phyloP scores from a whole-genome alignment of 1,140 invertebrate genomes.

The Drosophila subpulchrella region DNA sequence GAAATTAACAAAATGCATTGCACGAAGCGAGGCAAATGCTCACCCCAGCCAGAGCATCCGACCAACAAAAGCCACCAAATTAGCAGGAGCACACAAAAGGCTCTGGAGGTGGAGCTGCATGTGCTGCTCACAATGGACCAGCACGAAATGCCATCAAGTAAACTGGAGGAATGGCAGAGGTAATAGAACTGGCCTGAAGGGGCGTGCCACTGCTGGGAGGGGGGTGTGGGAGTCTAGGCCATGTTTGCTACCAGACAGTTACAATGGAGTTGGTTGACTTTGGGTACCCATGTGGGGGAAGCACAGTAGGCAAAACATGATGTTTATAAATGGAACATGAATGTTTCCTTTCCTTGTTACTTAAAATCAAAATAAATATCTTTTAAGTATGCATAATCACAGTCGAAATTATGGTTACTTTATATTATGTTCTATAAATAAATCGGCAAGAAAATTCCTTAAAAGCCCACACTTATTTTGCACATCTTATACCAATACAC shows the following conservation, averaged over 20 bases:
- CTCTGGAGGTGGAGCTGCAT: slow-evolving; percentile 23
- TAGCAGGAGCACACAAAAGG: slow-evolving; percentile 68
- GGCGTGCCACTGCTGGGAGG: background rate
- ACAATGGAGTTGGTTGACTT: slow-evolving; percentile 41
- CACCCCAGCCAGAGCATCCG: slow-evolving; percentile 20
- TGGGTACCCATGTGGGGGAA: slow-evolving; percentile 15
- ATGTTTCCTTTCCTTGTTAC: too few species aligned
- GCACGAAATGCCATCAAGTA: slow-evolving; percentile 60
- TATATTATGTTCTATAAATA: too few species aligned
- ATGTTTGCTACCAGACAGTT: slow-evolving; percentile 39
- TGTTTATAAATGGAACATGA: background rate
- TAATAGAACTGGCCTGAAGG: slow-evolving; percentile 18
- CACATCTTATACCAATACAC: too few species aligned
- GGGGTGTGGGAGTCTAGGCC: slow-evolving; percentile 8
- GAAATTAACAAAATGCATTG: slow-evolving; percentile 51
- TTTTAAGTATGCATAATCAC: too few species aligned
- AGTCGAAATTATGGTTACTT: too few species aligned
- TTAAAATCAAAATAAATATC: too few species aligned
- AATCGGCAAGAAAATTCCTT: too few species aligned
- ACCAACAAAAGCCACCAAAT: slow-evolving; percentile 76
- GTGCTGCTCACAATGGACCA: slow-evolving; percentile 48
- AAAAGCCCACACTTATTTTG: too few species aligned
- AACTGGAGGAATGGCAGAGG: slow-evolving; percentile 14
- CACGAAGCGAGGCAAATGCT: slow-evolving; percentile 29
- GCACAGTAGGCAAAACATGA: background rate